Evolutionary conservation across 2,113 vertebrate genomes (phyloP), one percentile per base, ranked within the genome.

Genomic region (Solenodon paradoxus): DNA sequence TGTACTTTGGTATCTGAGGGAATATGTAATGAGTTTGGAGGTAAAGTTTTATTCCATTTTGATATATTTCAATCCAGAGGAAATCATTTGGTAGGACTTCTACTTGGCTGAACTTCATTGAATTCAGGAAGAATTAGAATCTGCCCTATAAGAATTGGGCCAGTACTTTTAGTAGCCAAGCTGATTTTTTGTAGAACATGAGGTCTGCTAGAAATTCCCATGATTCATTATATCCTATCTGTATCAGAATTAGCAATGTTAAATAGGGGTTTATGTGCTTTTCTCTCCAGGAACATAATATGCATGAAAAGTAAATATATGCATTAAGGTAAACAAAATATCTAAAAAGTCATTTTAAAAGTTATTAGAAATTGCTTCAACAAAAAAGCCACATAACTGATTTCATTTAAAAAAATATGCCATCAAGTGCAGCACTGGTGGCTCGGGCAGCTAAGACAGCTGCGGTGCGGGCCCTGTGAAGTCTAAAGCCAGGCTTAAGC

Each of bases 301-400:
- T 49, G 20, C 13, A 49, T 95, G 71, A 90, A 66, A n/a, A n/a
- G n/a, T n/a, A n/a, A n/a, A n/a, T n/a, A n/a, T n/a, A n/a, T n/a
- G n/a, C n/a, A 74, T 49, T 66, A 92, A 91, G 16, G 10, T 68
- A 42, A 68, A 59, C 42, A 92, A 94, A 81, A 82, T 87, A 55
- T 72, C 49, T 93, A 66, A 47, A 90, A 88, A 75, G 28, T 72
- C 35, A 63, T 92, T 96, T 81, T 82, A 69, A 91, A 93, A 86
- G 16, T 38, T 68, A 16, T n/a, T 95, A 90, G 51, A 68, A 83
- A 30, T 9, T 68, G 28, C 12, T 40, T 59, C 47, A 74, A 26
- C 26, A 19, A 55, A 94, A n/a, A 88, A 75, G 38, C 90, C 71
- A 30, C 9, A 28, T 63, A 51, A 79, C 22, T 0, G 66, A n/a